Evolutionary conservation across 2,888 invertebrate genomes (phyloP), one percentile per base, ranked within the genome.

Genomic region (Tenodera sinensis): DNA sequence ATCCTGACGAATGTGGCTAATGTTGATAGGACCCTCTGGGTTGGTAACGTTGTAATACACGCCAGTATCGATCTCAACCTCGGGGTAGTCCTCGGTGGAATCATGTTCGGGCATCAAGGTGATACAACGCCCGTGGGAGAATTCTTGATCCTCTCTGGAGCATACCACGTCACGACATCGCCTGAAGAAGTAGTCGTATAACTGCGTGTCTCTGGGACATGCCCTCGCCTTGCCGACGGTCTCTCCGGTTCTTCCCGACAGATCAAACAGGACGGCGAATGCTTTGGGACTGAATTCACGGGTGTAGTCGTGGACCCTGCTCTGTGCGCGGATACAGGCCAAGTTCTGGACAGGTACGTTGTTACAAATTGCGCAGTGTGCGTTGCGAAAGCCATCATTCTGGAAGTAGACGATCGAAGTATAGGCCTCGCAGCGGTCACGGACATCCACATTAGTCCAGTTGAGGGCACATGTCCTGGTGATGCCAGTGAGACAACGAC

Each of bases 321-420:
- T 91, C 42, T 88, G 85, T 20, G 90, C 88, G 42, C 85, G 86
- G n/a, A 91, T 90, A 87, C 93, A 93, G 28, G 91, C 90, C 83
- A 93, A 90, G 34, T 92, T 91, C 90, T 93, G 92, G 3, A 92
- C 91, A n/a, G 92, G 91, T 28, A 93, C 92, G 83, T 92, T 92
- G 91, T 94, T 93, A 91, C 94, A 94, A 83, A 93, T 91, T 30
- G 94, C 94, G 91, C 94, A 94, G 90, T 94, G 94, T 0, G 93
- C 92, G 91, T 94, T 94, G 89, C 93, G 92, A 91, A 93, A 94
- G 3, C 92, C 92, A 25, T 91, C 91, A 28, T 91, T 91, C n/a
- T 92, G 92, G 88, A 92, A 91, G 91, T 93, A 94, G 25, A 93
- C 93, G 14, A 89, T 91, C 6, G 93, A 93, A 8, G 93, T 94